phyloP scores from a whole-genome alignment of 2,113 vertebrate species.

The Oceanites oceanicus region DNA sequence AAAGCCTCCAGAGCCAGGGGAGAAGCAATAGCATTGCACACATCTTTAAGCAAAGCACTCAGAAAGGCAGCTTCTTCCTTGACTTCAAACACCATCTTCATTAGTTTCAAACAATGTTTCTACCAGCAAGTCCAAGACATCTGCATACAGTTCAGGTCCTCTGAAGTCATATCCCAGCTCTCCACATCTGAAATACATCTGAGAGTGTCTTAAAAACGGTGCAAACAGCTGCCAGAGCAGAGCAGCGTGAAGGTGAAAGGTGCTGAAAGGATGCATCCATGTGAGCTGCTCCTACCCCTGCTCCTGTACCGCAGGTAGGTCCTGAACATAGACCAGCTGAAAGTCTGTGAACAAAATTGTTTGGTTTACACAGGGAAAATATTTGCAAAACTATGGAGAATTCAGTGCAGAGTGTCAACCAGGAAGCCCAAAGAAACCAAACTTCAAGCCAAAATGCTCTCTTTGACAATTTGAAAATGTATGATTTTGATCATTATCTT shows the following conservation, averaged over 20 bases:
- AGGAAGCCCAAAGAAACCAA: background rate
- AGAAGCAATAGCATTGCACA: background rate
- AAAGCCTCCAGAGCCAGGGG: background rate
- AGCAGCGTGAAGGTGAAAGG: background rate
- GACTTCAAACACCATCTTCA: background rate
- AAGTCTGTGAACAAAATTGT: background rate
- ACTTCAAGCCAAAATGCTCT: background rate
- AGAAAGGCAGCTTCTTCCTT: background rate
- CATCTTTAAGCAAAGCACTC: background rate
- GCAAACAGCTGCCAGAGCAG: background rate
- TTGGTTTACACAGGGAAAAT: background rate
- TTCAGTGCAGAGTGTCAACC: background rate
- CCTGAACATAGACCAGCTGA: background rate
- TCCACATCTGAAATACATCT: background rate
- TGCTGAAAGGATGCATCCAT: fast-evolving
- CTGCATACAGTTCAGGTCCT: background rate
- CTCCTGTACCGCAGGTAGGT: background rate
- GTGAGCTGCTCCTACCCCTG: background rate
- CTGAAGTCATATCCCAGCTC: background rate
- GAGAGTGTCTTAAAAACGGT: background rate
- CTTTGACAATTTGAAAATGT: background rate
- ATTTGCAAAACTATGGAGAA: background rate
- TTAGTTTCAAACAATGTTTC: background rate
- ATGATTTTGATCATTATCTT: background rate
- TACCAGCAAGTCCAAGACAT: background rate